Percentiles rank a stretch among this genome's conserved stretches.
Evolutionary conservation across 1,140 invertebrate species (phyloP).

Genomic region (Coenobita brevimanus): DNA sequence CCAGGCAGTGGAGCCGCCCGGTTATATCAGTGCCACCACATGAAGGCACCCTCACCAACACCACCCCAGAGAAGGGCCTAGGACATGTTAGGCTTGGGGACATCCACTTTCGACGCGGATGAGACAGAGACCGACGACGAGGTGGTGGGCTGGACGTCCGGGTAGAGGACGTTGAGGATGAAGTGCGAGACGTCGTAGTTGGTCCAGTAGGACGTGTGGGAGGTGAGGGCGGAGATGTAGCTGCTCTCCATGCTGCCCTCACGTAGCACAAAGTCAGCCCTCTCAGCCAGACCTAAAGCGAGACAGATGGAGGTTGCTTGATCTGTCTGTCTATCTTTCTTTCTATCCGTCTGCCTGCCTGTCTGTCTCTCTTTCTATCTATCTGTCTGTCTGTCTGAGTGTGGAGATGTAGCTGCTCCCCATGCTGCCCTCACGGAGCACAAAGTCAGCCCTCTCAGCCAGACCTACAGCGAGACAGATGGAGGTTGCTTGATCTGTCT

Average conservation of each 20-base stretch:
- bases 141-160: constrained; percentile 73
- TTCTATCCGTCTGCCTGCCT: too few relatives aligned
- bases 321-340: too few relatives aligned
- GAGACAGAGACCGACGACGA: background rate
- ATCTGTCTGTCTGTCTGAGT: too few relatives aligned
- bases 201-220: constrained; percentile 83
- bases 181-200: constrained; percentile 83
- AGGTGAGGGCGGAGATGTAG: constrained; percentile 81
- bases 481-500: too few relatives aligned
- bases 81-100: too few relatives aligned
- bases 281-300: constrained; percentile 74
- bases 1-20: too few relatives aligned
- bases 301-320: background rate
- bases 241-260: constrained; percentile 76
- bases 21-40: too few relatives aligned
- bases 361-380: too few relatives aligned
- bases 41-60: too few relatives aligned
- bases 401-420: constrained; percentile 80
- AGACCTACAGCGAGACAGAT: constrained; percentile 14
- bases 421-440: constrained; percentile 76
- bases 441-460: constrained; percentile 80
- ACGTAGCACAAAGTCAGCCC: constrained; percentile 80
- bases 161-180: constrained; percentile 80
- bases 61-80: too few relatives aligned
- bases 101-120: background rate